Percentiles rank a stretch among this genome's conserved stretches.
These are phyloP conservation scores for Sebastes alutus DNA, from an alignment of 2,797 vertebrate genomes.

Conservation along the genomic window DNA sequence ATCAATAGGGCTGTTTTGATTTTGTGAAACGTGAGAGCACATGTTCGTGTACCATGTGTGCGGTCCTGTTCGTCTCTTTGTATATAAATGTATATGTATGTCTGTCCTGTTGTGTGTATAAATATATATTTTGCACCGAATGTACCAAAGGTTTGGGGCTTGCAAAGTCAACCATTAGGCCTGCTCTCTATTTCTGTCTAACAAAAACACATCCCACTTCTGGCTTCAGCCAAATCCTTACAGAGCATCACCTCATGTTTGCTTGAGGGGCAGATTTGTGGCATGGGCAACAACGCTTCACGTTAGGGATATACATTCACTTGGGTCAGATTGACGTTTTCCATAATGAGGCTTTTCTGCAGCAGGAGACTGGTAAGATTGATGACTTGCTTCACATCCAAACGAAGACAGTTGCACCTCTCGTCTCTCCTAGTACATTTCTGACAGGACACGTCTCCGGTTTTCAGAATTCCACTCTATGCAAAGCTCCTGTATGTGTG, in stretches of 20 bases:
- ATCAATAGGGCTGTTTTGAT: constrained; percentile 74
- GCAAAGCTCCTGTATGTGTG: constrained; percentile 81
- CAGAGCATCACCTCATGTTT: constrained; percentile 50
- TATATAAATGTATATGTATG: constrained; percentile 84
- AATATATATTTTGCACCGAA: constrained; percentile 93
- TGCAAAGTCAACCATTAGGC: constrained; percentile 72
- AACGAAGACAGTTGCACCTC: constrained; percentile 42
- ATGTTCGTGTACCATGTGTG: constrained; percentile 76
- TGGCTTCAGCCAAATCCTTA: constrained; percentile 31
- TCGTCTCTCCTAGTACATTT: constrained; percentile 55
- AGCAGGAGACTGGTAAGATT: constrained; percentile 42
- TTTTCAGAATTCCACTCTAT: constrained; percentile 82
- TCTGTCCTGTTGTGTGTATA: constrained; percentile 84
- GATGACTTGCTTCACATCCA: constrained; percentile 34
- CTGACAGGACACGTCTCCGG: constrained; percentile 62
- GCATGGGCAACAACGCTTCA: constrained; percentile 52
- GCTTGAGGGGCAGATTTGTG: constrained; percentile 35
- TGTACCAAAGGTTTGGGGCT: constrained; percentile 91
- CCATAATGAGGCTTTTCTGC: constrained; percentile 53
- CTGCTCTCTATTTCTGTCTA: constrained; percentile 64
- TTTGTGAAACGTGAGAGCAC: constrained; percentile 70
- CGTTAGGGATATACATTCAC: constrained; percentile 29
- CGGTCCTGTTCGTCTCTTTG: constrained; percentile 77
- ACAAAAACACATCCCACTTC: constrained; percentile 48
- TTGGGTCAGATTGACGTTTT: constrained; percentile 32